Conservation (phyloP, 2,797 vertebrate species). For the Galagoides demidoff region DNA sequence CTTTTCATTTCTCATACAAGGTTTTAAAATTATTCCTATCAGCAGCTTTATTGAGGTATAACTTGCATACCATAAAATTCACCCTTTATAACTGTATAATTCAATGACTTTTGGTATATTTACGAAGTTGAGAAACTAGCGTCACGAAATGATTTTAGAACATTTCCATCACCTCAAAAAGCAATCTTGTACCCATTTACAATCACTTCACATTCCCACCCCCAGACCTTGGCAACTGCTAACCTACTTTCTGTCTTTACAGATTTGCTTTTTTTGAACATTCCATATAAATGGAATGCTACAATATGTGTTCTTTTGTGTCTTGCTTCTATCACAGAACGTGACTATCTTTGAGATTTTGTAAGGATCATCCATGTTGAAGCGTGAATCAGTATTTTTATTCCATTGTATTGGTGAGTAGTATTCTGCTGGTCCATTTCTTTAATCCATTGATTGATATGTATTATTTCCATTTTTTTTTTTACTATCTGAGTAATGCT, state of each 20-base stretch:
- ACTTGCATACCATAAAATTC: conserved; percentile 10
- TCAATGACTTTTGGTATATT: background rate
- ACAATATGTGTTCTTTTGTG: background rate
- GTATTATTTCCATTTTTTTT: background rate
- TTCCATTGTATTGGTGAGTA: background rate
- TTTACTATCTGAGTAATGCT: background rate
- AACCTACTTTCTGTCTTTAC: background rate
- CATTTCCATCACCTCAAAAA: background rate
- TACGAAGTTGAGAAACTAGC: background rate
- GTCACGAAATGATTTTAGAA: background rate
- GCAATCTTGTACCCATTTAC: background rate
- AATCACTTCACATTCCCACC: background rate
- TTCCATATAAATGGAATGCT: background rate
- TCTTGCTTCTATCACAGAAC: background rate
- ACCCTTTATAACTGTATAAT: background rate
- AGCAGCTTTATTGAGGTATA: conserved; percentile 2
- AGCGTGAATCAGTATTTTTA: background rate
- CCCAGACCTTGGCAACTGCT: background rate
- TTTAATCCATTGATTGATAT: background rate
- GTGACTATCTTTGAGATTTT: background rate
- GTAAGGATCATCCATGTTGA: background rate
- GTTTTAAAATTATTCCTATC: conserved; percentile 12
- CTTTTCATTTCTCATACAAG: conserved; percentile 2
- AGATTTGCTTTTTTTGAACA: background rate
- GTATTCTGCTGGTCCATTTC: background rate